These are phyloP conservation scores for Pipistrellus nathusii DNA, from an alignment of 2,797 vertebrate genomes.

Conservation along the genomic window DNA sequence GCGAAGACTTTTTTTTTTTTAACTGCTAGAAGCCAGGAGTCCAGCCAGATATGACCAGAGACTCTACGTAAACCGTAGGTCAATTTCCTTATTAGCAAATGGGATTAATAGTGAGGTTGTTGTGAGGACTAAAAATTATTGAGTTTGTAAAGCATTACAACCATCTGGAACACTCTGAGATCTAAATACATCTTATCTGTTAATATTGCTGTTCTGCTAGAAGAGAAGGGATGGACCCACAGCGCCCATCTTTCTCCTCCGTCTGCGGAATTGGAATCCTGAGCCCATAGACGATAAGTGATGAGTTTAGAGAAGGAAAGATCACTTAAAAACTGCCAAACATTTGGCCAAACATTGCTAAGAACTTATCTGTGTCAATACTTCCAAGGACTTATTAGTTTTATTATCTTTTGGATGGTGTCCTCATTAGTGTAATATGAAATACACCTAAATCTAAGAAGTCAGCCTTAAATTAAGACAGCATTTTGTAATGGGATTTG, in stretches of 20 bases:
- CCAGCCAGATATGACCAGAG: neutral
- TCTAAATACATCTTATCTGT: neutral
- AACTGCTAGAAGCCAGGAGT: neutral
- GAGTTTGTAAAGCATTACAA: neutral
- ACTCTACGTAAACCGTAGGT: neutral
- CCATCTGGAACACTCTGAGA: neutral
- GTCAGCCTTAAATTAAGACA: neutral
- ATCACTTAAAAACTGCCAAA: neutral
- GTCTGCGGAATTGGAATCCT: neutral
- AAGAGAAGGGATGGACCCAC: neutral
- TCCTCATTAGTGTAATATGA: neutral
- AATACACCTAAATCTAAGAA: neutral
- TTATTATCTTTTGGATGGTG: neutral
- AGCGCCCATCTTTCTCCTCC: neutral
- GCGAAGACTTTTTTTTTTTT: neutral
- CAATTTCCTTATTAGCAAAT: neutral
- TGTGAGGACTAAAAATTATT: neutral
- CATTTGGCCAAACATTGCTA: neutral
- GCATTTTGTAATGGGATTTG: neutral
- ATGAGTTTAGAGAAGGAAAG: neutral
- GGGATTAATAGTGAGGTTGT: neutral
- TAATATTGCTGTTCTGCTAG: neutral
- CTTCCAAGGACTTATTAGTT: neutral
- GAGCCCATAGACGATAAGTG: neutral
- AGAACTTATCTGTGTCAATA: neutral